A percentile compares a stretch with the other conserved stretches of the same genome.
Evolutionary conservation across 1,140 invertebrate genomes (phyloP).

Genomic region (Xylocopa sonorina): DNA sequence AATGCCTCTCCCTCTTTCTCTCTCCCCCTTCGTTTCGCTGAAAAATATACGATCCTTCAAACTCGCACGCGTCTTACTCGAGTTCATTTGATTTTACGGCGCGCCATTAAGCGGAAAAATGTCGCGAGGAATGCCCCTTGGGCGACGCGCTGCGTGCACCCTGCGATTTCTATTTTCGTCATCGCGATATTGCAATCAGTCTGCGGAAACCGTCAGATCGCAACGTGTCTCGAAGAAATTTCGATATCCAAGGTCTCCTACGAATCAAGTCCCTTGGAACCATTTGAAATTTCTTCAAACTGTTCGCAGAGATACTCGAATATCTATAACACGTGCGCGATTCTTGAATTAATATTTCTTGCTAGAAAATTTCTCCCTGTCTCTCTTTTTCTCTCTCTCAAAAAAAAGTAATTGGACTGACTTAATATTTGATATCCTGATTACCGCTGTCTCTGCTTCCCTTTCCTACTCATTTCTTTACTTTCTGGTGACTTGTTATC

Average conservation of each 20-base stretch:
- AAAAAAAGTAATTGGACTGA: too few species aligned
- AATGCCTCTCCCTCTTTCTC: neutral
- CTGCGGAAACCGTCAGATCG: neutral
- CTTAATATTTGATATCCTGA: neutral
- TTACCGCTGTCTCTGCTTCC: neutral
- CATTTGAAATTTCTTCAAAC: too few species aligned
- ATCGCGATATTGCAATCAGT: neutral
- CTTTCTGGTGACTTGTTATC: neutral
- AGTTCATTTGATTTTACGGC: neutral
- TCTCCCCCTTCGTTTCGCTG: neutral
- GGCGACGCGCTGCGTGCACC: neutral
- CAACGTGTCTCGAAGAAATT: too few species aligned
- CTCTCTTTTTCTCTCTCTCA: too few species aligned
- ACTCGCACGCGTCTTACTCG: neutral
- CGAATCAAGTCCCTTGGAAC: too few species aligned
- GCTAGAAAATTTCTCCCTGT: too few species aligned
- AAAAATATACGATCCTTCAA: constrained; percentile 1
- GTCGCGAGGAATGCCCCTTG: neutral
- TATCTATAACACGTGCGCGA: too few species aligned
- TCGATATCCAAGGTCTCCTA: too few species aligned
- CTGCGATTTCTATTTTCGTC: neutral
- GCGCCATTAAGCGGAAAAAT: neutral
- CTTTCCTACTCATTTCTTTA: rapidly evolving
- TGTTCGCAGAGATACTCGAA: too few species aligned
- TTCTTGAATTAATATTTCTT: too few species aligned